Conservation (phyloP, 2,113 vertebrate genomes). For the Eulacestoma nigropectus region DNA sequence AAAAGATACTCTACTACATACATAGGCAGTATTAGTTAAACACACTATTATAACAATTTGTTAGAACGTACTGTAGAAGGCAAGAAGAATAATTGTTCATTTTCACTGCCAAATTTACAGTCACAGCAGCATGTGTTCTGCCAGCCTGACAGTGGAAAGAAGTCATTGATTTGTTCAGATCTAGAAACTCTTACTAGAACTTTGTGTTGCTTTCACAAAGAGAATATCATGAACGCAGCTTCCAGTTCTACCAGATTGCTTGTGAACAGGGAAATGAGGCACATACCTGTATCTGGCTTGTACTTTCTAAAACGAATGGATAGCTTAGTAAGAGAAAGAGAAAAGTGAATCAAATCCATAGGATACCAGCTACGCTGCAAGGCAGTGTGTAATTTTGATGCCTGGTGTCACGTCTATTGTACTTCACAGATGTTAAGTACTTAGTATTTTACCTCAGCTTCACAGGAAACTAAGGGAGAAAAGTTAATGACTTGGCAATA, state of each 20-base stretch:
- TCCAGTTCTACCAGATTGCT: background rate
- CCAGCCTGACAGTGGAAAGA: background rate
- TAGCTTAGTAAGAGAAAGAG: background rate
- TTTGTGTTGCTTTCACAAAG: background rate
- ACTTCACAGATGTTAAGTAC: background rate
- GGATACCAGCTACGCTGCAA: background rate
- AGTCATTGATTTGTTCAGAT: background rate
- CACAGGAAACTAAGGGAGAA: background rate
- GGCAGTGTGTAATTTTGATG: background rate
- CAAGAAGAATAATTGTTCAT: background rate
- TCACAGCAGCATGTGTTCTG: background rate
- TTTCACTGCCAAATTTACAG: background rate
- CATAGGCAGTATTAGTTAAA: background rate
- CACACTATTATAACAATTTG: background rate
- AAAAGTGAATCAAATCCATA: background rate
- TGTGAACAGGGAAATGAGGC: background rate
- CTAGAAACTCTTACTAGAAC: background rate
- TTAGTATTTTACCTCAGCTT: background rate
- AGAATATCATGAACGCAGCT: background rate
- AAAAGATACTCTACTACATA: background rate
- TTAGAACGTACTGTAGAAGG: background rate
- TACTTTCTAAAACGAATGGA: background rate
- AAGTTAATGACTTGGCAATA: background rate
- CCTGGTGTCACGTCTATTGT: background rate
- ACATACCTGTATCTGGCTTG: background rate